Percentiles rank a stretch among this genome's conserved stretches.
Evolutionary conservation across 2,888 invertebrate species (phyloP).

Genomic region (Tetramorium bicarinatum): DNA sequence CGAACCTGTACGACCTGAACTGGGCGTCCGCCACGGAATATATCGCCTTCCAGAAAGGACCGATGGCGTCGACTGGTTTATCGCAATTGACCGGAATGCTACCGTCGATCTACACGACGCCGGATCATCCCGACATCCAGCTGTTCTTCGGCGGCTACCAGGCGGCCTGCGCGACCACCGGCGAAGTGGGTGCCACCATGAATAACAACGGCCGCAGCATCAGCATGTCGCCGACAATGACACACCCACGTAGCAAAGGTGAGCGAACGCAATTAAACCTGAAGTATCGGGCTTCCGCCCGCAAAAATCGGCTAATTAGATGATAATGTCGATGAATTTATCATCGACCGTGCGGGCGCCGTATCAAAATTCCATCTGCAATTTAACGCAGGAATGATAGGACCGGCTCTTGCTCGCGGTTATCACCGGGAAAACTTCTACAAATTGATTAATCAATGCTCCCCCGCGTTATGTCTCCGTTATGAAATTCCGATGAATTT

Average conservation of each 20-base stretch:
- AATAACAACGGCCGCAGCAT: constrained; percentile 82
- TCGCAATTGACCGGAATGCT: constrained; percentile 90
- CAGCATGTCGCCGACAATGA: constrained; percentile 88
- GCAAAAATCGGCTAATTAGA: constrained; percentile 13
- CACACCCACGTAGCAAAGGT: constrained; percentile 91
- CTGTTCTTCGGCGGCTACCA: constrained; percentile 90
- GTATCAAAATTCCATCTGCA: constrained; percentile 11
- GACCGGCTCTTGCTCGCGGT: no score
- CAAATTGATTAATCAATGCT: constrained; percentile 38
- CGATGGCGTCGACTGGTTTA: constrained; percentile 89
- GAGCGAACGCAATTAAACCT: constrained; percentile 13
- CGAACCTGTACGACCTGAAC: constrained; percentile 88
- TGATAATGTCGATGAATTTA: constrained; percentile 30
- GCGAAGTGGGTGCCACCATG: constrained; percentile 85
- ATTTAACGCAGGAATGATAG: constrained; percentile 30
- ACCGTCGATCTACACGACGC: constrained; percentile 88
- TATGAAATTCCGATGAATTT: not conserved
- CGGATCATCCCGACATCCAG: constrained; percentile 89
- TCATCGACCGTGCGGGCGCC: not conserved
- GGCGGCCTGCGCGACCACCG: constrained; percentile 88
- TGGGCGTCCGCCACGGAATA: constrained; percentile 90
- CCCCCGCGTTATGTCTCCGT: not conserved
- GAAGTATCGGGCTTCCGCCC: not conserved
- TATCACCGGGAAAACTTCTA: constrained; percentile 26
- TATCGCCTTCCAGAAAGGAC: constrained; percentile 88